phyloP scores from a whole-genome alignment of 2,888 invertebrate genomes.

The Syrista parreyssii region DNA sequence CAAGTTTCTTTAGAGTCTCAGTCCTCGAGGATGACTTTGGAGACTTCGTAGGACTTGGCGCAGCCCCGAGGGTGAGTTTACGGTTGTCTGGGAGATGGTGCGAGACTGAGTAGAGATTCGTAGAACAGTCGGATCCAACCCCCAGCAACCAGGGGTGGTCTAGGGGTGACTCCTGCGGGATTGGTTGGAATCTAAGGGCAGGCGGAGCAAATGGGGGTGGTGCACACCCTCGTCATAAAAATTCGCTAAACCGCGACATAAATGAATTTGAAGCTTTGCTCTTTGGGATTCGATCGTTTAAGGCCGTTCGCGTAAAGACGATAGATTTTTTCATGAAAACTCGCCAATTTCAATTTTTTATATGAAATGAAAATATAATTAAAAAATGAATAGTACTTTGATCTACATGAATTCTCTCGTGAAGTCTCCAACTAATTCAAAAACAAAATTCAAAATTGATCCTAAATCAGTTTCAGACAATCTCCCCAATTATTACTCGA shows the following conservation, averaged over 20 bases:
- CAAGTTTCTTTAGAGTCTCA: neutral
- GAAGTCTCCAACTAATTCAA: neutral
- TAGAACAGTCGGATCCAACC: neutral
- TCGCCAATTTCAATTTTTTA: neutral
- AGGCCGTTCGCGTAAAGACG: neutral
- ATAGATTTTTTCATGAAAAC: neutral
- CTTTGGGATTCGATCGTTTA: neutral
- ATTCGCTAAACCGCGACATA: constrained; percentile 29
- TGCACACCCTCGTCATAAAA: constrained; percentile 36
- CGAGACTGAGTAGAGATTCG: constrained; percentile 49
- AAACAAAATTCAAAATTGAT: neutral
- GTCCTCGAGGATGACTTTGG: neutral
- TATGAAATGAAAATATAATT: neutral
- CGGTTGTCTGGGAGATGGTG: constrained; percentile 35
- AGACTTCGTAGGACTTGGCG: neutral
- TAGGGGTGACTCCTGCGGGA: constrained; percentile 18
- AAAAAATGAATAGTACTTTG: neutral
- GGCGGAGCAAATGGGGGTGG: constrained; percentile 23
- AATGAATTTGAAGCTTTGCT: neutral
- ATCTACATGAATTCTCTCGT: neutral
- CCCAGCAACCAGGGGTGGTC: constrained; percentile 26
- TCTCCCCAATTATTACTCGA: too few relatives aligned
- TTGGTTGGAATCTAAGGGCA: neutral
- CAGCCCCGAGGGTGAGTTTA: neutral
- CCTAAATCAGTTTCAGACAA: too few relatives aligned